A percentile compares a stretch with the other conserved stretches of the same genome.
phyloP scores from a whole-genome alignment of 2,113 vertebrate genomes.

The Uria lomvia region DNA sequence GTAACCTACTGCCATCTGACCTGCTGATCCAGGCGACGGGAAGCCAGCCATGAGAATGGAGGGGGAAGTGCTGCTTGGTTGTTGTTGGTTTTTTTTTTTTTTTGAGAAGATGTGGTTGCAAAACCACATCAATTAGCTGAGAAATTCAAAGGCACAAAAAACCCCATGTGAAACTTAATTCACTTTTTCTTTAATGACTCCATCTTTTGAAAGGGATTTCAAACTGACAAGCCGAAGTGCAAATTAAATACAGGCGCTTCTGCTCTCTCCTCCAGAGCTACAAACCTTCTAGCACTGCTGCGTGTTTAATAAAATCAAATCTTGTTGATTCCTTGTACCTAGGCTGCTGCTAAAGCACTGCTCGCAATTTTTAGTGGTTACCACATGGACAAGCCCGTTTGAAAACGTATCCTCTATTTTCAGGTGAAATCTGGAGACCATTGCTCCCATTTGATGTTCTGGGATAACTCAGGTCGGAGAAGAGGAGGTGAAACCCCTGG shows the following conservation, averaged over 20 bases:
- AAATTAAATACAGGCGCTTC: fast-evolving
- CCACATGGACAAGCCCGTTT: fast-evolving
- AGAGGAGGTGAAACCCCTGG: background rate
- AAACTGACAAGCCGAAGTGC: background rate
- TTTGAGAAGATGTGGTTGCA: background rate
- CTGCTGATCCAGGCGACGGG: background rate
- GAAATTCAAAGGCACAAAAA: background rate
- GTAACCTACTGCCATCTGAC: background rate
- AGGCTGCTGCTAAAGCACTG: background rate
- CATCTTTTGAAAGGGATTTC: background rate
- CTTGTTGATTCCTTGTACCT: fast-evolving
- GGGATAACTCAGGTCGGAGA: background rate
- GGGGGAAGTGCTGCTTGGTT: background rate
- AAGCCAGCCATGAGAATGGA: fast-evolving
- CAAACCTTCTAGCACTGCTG: background rate
- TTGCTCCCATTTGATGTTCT: background rate
- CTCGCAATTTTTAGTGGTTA: background rate
- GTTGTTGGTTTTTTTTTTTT: background rate
- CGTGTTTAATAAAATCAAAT: background rate
- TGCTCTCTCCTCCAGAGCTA: background rate
- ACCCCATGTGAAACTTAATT: background rate
- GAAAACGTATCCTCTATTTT: background rate
- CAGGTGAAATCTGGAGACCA: background rate
- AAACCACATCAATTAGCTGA: background rate
- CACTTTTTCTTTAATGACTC: background rate